A percentile compares a stretch with the other conserved stretches of the same genome.
Conservation (phyloP, 2,797 vertebrate genomes). For the Clarias fuscus region DNA sequence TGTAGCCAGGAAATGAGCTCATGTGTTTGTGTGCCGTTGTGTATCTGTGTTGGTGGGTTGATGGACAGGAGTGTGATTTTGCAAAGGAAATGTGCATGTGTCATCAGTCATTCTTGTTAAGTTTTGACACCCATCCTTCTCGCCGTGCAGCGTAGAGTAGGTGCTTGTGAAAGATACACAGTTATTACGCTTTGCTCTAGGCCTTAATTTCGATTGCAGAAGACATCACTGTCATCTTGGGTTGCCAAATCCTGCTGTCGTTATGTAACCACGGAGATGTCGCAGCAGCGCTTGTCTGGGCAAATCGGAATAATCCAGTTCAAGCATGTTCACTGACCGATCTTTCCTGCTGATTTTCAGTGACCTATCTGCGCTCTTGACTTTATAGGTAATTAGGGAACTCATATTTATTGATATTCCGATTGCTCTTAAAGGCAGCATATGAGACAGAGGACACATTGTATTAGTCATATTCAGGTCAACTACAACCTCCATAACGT, state of each 20-base stretch:
- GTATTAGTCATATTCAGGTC: neutral
- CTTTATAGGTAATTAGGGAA: neutral
- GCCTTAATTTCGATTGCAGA: neutral
- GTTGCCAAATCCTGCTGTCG: neutral
- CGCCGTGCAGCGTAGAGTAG: neutral
- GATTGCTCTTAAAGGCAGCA: neutral
- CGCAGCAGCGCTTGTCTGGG: neutral
- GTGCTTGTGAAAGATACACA: neutral
- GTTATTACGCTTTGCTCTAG: neutral
- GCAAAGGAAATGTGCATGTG: constrained; percentile 30
- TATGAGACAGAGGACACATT: neutral
- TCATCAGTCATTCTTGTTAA: constrained; percentile 28
- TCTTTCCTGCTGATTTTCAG: neutral
- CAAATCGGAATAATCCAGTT: neutral
- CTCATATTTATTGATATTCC: neutral
- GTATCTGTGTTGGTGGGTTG: neutral
- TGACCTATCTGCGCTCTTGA: neutral
- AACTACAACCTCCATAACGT: neutral
- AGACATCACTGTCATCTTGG: neutral
- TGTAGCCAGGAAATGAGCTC: constrained; percentile 31
- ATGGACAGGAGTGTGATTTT: constrained; percentile 22
- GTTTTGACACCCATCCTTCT: constrained; percentile 16
- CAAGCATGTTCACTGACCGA: neutral
- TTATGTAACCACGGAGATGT: constrained; percentile 13
- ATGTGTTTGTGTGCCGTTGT: constrained; percentile 15